Conservation (phyloP, 2,113 vertebrate genomes). For the Clinocottus analis region DNA sequence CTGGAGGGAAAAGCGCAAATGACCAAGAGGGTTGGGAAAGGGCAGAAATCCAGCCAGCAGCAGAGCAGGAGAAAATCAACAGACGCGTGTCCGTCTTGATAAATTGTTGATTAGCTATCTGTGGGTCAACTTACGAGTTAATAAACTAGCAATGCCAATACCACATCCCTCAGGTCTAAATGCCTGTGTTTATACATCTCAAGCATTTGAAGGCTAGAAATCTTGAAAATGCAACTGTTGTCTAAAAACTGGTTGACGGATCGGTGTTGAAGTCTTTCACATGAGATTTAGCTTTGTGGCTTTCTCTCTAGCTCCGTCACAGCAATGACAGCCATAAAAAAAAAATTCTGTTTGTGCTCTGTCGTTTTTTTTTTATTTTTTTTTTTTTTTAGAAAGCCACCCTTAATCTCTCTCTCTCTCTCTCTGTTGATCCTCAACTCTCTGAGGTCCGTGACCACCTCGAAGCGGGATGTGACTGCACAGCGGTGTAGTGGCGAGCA, state of each 20-base stretch:
- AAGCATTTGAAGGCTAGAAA: neutral
- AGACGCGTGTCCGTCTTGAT: neutral
- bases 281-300: neutral
- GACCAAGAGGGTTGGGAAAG: neutral
- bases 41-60: neutral
- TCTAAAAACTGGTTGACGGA: neutral
- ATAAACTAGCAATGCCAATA: neutral
- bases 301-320: neutral
- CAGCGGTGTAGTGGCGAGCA: too few species aligned
- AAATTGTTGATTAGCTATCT: neutral
- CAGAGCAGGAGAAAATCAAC: neutral
- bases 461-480: too few species aligned
- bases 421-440: neutral
- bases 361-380: neutral
- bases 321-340: neutral
- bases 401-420: neutral
- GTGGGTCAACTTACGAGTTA: neutral
- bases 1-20: neutral
- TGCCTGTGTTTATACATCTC: neutral
- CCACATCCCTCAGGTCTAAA: neutral
- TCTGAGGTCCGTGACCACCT: too few species aligned
- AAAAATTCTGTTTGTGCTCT: neutral
- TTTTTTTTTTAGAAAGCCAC: neutral
- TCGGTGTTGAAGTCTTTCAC: neutral
- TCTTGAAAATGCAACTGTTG: neutral